Conservation (phyloP, 2,113 vertebrate species). For the Cottus gobio region DNA sequence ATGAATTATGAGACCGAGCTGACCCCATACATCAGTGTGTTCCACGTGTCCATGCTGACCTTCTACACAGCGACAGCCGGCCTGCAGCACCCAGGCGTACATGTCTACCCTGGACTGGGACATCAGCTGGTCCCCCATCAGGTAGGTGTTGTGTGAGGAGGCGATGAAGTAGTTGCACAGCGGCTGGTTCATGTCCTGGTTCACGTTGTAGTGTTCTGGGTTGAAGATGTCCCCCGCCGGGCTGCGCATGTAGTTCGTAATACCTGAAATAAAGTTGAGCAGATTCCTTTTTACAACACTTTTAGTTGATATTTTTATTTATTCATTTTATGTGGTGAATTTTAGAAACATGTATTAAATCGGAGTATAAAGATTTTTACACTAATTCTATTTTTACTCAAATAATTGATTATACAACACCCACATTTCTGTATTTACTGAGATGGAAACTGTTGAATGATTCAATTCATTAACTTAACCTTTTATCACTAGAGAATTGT, state of each 20-base stretch:
- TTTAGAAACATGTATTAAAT: too few species aligned
- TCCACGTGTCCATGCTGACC: constrained; percentile 77
- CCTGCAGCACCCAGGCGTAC: constrained; percentile 97
- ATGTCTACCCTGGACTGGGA: constrained; percentile 98
- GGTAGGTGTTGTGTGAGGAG: constrained; percentile 99
- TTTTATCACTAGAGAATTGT: too few species aligned
- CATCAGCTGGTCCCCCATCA: constrained; percentile 98
- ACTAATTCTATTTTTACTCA: background rate
- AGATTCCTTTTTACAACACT: background rate
- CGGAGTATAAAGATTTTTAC: too few species aligned
- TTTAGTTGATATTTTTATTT: background rate
- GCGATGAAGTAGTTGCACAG: constrained; percentile 96
- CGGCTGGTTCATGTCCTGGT: constrained; percentile 93
- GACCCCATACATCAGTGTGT: background rate
- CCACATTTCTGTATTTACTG: background rate
- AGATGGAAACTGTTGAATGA: background rate
- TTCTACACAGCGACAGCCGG: constrained; percentile 97
- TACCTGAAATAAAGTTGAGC: constrained; percentile 81
- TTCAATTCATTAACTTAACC: background rate
- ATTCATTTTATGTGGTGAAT: too few species aligned
- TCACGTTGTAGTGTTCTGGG: constrained; percentile 89
- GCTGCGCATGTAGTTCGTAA: constrained; percentile 95
- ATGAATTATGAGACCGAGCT: too few species aligned
- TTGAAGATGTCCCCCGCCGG: constrained; percentile 96
- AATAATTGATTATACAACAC: background rate